These are phyloP conservation scores for Temnothorax ravouxi DNA, from an alignment of 2,888 invertebrate species.

Conservation along the genomic window DNA sequence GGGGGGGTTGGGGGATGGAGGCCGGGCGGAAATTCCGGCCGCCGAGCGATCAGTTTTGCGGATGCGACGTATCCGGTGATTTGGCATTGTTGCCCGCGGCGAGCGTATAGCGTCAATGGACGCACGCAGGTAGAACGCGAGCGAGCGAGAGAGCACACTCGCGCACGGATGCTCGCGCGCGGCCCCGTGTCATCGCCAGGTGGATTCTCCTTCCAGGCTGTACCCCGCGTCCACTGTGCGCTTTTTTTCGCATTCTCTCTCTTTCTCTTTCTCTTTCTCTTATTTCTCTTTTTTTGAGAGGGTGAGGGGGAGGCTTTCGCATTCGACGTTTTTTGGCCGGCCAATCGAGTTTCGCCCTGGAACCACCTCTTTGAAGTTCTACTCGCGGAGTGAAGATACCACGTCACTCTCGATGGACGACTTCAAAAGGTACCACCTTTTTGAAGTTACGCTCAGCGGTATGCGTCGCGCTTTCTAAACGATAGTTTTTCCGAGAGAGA, in stretches of 20 bases:
- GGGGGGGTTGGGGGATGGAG: conserved; percentile 25
- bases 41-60: conserved; percentile 82
- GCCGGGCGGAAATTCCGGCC: conserved; percentile 73
- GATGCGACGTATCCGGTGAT: conserved; percentile 85
- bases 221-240: conserved; percentile 32
- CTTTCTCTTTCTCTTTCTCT: neutral
- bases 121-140: conserved; percentile 81
- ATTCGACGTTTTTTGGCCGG: conserved; percentile 34
- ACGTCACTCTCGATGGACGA: conserved; percentile 53
- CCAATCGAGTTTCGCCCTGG: conserved; percentile 44
- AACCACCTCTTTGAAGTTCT: conserved; percentile 56
- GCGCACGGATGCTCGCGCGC: conserved; percentile 40
- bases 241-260: conserved; percentile 42
- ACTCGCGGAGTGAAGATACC: conserved; percentile 50
- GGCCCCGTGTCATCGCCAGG: conserved; percentile 59
- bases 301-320: neutral
- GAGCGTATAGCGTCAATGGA: conserved; percentile 76
- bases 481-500: neutral
- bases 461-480: conserved; percentile 27
- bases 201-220: conserved; percentile 51
- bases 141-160: conserved; percentile 63
- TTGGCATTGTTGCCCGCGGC: conserved; percentile 81
- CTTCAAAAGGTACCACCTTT: conserved; percentile 58
- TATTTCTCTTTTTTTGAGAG: neutral
- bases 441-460: conserved; percentile 48